Conservation (phyloP, 2,113 vertebrate genomes). For the Platycercus adscitus region DNA sequence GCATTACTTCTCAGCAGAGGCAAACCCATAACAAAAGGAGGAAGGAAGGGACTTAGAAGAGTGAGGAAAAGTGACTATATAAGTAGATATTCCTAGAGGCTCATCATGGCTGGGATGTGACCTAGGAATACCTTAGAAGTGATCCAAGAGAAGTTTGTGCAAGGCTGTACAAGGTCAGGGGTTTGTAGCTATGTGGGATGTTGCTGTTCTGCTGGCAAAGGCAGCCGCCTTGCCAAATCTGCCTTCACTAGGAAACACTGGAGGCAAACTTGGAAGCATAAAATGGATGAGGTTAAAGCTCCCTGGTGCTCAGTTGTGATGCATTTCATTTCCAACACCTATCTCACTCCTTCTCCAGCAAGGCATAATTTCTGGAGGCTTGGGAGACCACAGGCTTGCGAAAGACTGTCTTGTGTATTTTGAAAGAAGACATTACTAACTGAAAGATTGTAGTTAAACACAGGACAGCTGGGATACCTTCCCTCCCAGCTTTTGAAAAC, state of each 20-base stretch:
- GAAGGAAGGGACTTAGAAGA: conserved; percentile 40
- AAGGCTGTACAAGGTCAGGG: neutral
- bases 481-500: neutral
- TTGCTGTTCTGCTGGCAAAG: neutral
- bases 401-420: neutral
- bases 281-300: neutral
- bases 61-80: neutral
- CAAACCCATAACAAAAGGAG: conserved; percentile 13
- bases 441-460: neutral
- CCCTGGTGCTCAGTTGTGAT: neutral
- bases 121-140: neutral
- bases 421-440: neutral
- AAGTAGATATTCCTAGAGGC: conserved; percentile 9
- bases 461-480: neutral
- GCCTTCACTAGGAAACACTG: neutral
- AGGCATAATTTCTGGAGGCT: neutral
- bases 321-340: neutral
- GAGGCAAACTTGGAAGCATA: neutral
- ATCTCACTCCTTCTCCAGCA: neutral
- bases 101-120: neutral
- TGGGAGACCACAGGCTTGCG: neutral
- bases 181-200: neutral
- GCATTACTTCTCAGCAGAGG: neutral
- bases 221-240: neutral
- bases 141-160: conserved; percentile 11